Percentiles rank a stretch among this genome's conserved stretches.
Conservation (phyloP, 2,113 vertebrate species). For the Paraplagusia blochii region DNA sequence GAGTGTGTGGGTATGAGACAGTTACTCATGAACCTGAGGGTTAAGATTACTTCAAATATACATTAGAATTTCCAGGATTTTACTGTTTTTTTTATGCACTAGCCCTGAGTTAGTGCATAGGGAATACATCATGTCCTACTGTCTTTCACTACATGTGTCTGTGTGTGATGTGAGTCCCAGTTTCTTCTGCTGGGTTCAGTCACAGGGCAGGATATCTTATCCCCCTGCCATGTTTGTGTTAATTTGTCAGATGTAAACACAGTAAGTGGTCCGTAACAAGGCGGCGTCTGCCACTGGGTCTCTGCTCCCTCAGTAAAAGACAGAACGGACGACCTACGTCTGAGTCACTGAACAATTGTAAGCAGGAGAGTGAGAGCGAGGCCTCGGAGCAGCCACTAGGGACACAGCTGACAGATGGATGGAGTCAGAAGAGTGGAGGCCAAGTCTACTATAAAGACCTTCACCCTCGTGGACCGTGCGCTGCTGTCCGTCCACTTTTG, state of each 20-base stretch:
- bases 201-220: slow-evolving; percentile 42
- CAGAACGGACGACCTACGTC: slow-evolving; percentile 46
- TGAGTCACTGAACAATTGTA: slow-evolving; percentile 66
- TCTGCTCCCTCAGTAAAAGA: slow-evolving; percentile 43
- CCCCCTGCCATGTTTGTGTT: slow-evolving; percentile 56
- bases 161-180: slow-evolving; percentile 32
- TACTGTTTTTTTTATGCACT: no score
- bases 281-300: slow-evolving; percentile 36
- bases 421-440: slow-evolving; percentile 53
- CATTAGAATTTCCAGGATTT: no score
- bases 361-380: slow-evolving; percentile 28
- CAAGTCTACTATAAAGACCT: slow-evolving; percentile 59
- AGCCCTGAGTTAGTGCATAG: no score
- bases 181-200: slow-evolving; percentile 40
- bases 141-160: slow-evolving; percentile 7
- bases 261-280: slow-evolving; percentile 47
- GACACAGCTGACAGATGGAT: slow-evolving; percentile 58
- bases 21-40: no score
- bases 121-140: background rate
- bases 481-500: slow-evolving; percentile 40
- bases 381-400: slow-evolving; percentile 45
- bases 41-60: no score
- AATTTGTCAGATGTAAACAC: slow-evolving; percentile 66
- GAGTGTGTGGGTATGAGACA: no score
- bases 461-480: slow-evolving; percentile 39